Conservation (phyloP, 2,888 invertebrate species). For the Scaeva pyrastri region DNA sequence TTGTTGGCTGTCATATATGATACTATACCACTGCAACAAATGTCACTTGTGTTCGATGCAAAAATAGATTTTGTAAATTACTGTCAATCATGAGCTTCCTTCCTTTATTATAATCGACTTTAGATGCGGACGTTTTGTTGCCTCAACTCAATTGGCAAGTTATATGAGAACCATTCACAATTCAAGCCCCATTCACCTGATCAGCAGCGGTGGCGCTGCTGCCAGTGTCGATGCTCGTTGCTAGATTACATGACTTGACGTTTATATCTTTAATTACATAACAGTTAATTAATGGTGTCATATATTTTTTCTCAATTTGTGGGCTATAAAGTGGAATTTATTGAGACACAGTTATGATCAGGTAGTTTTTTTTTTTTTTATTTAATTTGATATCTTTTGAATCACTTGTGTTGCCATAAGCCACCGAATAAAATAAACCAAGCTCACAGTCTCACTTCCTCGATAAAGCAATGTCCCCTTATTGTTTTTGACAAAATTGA, state of each 20-base stretch:
- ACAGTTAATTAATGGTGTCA: constrained; percentile 45
- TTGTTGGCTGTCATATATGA: constrained; percentile 14
- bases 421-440: constrained; percentile 10
- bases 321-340: constrained; percentile 46
- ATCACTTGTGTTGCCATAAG: constrained; percentile 4
- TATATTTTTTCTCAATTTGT: constrained; percentile 51
- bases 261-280: constrained; percentile 52
- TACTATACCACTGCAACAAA: constrained; percentile 2
- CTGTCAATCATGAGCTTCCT: constrained; percentile 44
- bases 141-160: neutral
- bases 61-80: constrained; percentile 24
- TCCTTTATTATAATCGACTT: neutral
- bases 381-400: constrained; percentile 35
- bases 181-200: constrained; percentile 12
- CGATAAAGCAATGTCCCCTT: constrained; percentile 28
- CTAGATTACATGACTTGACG: constrained; percentile 3
- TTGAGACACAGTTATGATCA: constrained; percentile 24
- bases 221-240: neutral
- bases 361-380: neutral
- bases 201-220: too few relatives aligned
- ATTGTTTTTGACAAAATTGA: neutral
- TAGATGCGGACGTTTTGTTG: neutral
- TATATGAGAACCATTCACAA: constrained; percentile 1
- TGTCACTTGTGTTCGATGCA: constrained; percentile 16
- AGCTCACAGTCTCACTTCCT: constrained; percentile 22